Conservation (phyloP, 2,113 vertebrate species). For the Scytalopus superciliaris region DNA sequence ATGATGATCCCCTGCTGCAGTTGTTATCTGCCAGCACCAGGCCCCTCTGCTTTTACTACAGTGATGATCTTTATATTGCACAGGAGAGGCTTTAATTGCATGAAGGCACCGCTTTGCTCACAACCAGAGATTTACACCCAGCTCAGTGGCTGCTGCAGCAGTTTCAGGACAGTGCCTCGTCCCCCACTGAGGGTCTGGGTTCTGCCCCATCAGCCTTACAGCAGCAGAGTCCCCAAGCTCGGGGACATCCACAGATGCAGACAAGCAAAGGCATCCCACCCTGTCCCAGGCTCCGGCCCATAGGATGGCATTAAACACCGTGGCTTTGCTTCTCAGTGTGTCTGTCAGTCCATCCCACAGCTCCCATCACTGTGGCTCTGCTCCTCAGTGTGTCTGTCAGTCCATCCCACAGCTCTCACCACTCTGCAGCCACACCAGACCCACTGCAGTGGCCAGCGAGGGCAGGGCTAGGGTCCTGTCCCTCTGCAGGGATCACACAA, state of each 20-base stretch:
- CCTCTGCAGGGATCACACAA: neutral
- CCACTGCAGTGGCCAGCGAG: fast-evolving
- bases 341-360: neutral
- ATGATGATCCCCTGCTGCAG: fast-evolving
- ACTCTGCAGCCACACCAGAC: fast-evolving
- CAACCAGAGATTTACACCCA: neutral
- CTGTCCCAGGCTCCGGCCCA: neutral
- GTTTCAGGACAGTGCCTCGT: fast-evolving
- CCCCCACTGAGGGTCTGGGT: fast-evolving
- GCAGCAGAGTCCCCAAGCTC: neutral
- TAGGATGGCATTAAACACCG: neutral
- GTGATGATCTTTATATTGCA: neutral
- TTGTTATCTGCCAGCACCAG: neutral
- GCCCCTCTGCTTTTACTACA: neutral
- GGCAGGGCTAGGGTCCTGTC: neutral
- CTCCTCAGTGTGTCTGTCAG: neutral
- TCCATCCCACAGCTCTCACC: neutral
- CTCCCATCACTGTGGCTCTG: neutral
- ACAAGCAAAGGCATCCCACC: neutral
- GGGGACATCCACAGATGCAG: neutral
- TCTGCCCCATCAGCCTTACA: neutral
- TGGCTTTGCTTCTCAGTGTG: neutral
- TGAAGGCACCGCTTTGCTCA: neutral
- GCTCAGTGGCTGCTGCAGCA: neutral
- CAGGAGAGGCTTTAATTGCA: neutral